phyloP scores from a whole-genome alignment of 2,113 vertebrate species.

The Ciconia maguari region DNA sequence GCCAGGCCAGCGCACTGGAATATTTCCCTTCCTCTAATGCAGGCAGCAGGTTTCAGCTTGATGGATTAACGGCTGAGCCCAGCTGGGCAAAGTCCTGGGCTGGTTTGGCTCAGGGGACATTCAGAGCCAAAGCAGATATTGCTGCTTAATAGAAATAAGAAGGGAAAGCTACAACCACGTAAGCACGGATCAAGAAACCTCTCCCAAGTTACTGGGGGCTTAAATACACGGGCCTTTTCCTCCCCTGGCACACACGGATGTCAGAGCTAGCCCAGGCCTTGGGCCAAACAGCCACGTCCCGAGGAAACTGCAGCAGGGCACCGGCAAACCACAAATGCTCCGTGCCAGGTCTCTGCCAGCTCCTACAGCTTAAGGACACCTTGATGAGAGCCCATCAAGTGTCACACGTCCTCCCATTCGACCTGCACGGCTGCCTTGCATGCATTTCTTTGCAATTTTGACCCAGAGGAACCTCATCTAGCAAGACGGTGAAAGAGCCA shows the following conservation, averaged over 20 bases:
- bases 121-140: slow-evolving; percentile 27
- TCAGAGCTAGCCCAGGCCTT: neutral
- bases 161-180: neutral
- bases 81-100: neutral
- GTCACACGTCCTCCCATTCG: neutral
- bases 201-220: neutral
- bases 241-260: neutral
- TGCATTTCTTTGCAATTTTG: neutral
- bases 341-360: neutral
- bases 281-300: neutral
- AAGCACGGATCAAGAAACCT: neutral
- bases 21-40: neutral
- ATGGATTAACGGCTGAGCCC: slow-evolving; percentile 10
- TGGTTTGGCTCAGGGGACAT: neutral
- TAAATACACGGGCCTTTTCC: neutral
- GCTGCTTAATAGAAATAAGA: slow-evolving; percentile 2
- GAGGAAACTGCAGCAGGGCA: neutral
- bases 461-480: neutral
- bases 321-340: neutral
- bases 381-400: neutral
- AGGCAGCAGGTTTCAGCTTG: neutral
- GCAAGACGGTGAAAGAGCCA: neutral
- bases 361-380: neutral
- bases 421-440: neutral
- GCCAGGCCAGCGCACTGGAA: neutral